Evolutionary conservation across 2,888 invertebrate genomes (phyloP).

Genomic region (Cancer borealis): DNA sequence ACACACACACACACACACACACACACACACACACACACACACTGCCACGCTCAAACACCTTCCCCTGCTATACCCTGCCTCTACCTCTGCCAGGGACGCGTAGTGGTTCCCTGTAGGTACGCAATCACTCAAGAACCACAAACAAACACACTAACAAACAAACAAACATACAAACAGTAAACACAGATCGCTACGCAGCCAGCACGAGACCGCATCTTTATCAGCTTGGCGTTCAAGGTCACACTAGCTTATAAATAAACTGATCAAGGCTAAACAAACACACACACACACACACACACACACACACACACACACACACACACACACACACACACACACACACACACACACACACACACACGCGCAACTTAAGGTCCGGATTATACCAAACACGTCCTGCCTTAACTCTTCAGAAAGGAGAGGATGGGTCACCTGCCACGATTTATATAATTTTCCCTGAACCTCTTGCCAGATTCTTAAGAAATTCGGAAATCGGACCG

Average conservation of each 20-base stretch:
- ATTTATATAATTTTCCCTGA: slow-evolving; percentile 54
- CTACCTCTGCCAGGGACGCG: neutral
- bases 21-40: neutral
- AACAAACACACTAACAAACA: neutral
- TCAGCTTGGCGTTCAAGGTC: neutral
- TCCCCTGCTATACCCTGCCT: neutral
- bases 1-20: slow-evolving; percentile 43
- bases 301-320: slow-evolving; percentile 13
- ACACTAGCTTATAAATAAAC: neutral
- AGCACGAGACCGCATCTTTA: neutral
- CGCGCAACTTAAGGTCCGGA: slow-evolving; percentile 12
- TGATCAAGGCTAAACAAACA: neutral
- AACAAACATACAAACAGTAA: neutral
- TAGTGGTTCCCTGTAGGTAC: neutral
- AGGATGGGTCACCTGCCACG: neutral
- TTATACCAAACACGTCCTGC: slow-evolving; percentile 12
- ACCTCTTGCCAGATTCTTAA: slow-evolving; percentile 44
- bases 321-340: slow-evolving; percentile 30
- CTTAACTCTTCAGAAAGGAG: neutral
- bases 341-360: slow-evolving; percentile 24
- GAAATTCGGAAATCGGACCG: slow-evolving; percentile 43
- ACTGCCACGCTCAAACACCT: neutral
- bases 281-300: slow-evolving; percentile 48
- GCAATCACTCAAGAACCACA: neutral
- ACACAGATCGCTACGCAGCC: neutral